Conservation (phyloP, 2,113 vertebrate genomes). For the Sylvilagus bachmani region DNA sequence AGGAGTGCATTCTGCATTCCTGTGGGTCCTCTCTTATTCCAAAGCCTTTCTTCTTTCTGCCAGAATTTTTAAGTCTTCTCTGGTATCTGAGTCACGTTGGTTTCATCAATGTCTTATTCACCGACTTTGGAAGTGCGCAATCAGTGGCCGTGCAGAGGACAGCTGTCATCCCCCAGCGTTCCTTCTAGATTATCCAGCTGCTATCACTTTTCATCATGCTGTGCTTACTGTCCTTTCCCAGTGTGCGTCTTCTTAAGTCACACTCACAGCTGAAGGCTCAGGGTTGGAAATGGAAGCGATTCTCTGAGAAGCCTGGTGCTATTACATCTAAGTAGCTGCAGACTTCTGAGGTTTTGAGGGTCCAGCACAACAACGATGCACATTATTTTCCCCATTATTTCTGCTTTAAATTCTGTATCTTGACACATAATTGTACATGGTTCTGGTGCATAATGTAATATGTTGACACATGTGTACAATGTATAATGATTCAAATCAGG, state of each 20-base stretch:
- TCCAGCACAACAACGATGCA: neutral
- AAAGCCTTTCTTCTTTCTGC: slow-evolving; percentile 5
- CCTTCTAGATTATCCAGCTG: neutral
- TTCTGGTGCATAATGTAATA: no score
- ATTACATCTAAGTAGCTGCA: slow-evolving; percentile 10
- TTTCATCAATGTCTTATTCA: neutral
- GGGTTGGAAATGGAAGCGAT: slow-evolving; percentile 36
- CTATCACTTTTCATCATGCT: neutral
- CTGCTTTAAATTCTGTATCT: neutral
- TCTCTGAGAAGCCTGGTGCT: neutral
- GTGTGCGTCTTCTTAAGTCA: slow-evolving; percentile 10
- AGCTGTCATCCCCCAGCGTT: neutral
- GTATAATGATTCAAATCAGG: no score
- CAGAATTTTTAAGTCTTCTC: slow-evolving; percentile 37
- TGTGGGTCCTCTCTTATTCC: slow-evolving; percentile 29
- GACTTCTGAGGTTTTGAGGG: neutral
- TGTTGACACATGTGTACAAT: no score
- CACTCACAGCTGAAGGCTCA: neutral
- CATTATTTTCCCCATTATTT: neutral
- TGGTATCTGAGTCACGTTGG: neutral
- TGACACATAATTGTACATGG: neutral
- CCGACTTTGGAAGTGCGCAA: neutral
- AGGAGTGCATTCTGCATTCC: slow-evolving; percentile 52
- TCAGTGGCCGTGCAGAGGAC: neutral
- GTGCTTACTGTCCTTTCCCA: neutral